Base-by-base conservation (phyloP, 2,888 invertebrate genomes). In the Bugula neritina region DNA sequence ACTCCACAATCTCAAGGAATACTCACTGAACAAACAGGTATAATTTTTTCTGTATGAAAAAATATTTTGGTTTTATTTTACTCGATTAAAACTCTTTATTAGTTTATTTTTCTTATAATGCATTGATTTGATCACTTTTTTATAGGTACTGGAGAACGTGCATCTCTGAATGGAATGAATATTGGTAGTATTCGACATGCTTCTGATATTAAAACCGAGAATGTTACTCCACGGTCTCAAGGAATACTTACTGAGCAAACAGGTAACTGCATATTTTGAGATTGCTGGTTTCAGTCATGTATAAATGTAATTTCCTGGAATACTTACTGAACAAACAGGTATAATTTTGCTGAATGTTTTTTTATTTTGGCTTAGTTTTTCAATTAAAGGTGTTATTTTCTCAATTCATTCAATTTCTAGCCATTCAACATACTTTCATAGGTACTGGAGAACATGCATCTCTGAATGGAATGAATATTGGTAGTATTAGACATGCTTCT, bases 341-440 rank as follows among this genome's bases (percentile, higher is more conserved):
- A 57, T 77, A 71, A 83, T 82, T 74, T 79, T 82, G 75, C 78
- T n/a, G n/a, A n/a, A n/a, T n/a, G n/a, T n/a, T n/a, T n/a, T n/a
- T n/a, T n/a, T n/a, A n/a, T n/a, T n/a, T n/a, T n/a, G n/a, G n/a
- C n/a, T n/a, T n/a, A n/a, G n/a, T n/a, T n/a, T n/a, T n/a, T n/a
- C n/a, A n/a, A n/a, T n/a, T n/a, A n/a, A n/a, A n/a, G n/a, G n/a
- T n/a, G n/a, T n/a, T n/a, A n/a, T n/a, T n/a, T n/a, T n/a, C n/a
- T n/a, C n/a, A n/a, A n/a, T n/a, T n/a, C n/a, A n/a, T n/a, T n/a
- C n/a, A n/a, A n/a, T n/a, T n/a, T n/a, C n/a, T n/a, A n/a, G n/a
- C n/a, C n/a, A n/a, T n/a, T n/a, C n/a, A n/a, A n/a, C n/a, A n/a
- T n/a, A n/a, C n/a, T n/a, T n/a, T n/a, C n/a, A n/a, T n/a, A n/a